phyloP scores from a whole-genome alignment of 2,888 invertebrate species.

The Rotaria magnacalcarata region DNA sequence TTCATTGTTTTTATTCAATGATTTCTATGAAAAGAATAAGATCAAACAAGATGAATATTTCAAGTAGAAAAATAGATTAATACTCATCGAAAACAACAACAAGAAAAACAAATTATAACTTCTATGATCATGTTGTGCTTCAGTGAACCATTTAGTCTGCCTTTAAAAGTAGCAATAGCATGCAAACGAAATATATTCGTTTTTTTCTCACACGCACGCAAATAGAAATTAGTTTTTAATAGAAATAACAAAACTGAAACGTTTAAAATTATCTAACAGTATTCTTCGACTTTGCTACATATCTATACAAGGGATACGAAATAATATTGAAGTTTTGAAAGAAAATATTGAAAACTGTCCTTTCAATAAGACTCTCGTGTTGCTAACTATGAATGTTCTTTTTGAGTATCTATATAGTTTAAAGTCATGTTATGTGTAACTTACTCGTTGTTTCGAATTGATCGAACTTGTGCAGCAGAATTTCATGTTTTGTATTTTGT shows the following conservation, averaged over 20 bases:
- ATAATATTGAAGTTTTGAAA: no score
- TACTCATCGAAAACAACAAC: conserved; percentile 20
- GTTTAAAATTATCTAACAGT: no score
- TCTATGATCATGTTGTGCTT: conserved; percentile 29
- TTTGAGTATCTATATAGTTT: no score
- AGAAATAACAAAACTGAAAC: background rate
- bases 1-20: conserved; percentile 34
- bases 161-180: background rate
- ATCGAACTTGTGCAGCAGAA: background rate
- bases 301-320: no score
- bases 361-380: no score
- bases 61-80: conserved; percentile 12
- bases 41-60: conserved; percentile 11
- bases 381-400: no score
- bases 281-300: no score
- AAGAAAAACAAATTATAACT: conserved; percentile 16
- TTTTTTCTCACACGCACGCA: background rate
- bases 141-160: background rate
- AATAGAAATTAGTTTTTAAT: background rate
- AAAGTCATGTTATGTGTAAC: background rate
- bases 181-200: background rate
- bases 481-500: background rate
- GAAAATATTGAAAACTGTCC: no score
- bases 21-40: background rate
- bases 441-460: background rate